Base-by-base conservation (phyloP, 2,888 invertebrate species). In the Lamellibrachia columna region DNA sequence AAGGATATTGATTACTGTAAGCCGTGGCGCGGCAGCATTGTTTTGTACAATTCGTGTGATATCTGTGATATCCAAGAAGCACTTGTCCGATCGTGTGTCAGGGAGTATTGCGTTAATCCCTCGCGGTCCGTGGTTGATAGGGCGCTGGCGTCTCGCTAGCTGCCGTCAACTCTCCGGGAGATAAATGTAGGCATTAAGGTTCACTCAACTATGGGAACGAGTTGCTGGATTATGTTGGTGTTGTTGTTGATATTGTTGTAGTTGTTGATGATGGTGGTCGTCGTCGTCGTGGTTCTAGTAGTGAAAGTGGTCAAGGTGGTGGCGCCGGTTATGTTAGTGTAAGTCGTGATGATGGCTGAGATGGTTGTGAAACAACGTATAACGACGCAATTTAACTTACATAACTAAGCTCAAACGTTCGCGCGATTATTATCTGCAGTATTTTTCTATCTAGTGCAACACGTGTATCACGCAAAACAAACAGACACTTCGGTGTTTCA, bases 1-100 rank as follows among this genome's bases (percentile, higher is more conserved):
- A 75, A 75, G 75, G 75, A 75, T 75, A 75, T 75, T n/a, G 75
- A 75, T 22, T 75, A 11, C 75, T n/a, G 75, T 75, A 75, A 75
- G n/a, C 75, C 75, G 75, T 6, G 6, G 4, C 75, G 75, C n/a
- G 75, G 75, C n/a, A 2, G 22, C 75, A 75, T n/a, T 22, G n/a
- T 15, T 75, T 75, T 75, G 75, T 75, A 75, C 75, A 15, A 22
- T 75, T 75, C 75, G 75, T 6, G 75, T 75, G 75, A 75, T 75
- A 75, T 22, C 22, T 4, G 75, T 22, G 75, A 75, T 6, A 75
- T n/a, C 75, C 75, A 75, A 75, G 15, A 75, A 75, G 75, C 22
- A 15, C 22, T n/a, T 15, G 15, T 75, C 75, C 75, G 75, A 75
- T 75, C n/a, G 22, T 75, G 75, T 75, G 75, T 75, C 75, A 75